These are phyloP conservation scores for Tuta absoluta DNA, from an alignment of 2,888 invertebrate species.

Conservation along the genomic window DNA sequence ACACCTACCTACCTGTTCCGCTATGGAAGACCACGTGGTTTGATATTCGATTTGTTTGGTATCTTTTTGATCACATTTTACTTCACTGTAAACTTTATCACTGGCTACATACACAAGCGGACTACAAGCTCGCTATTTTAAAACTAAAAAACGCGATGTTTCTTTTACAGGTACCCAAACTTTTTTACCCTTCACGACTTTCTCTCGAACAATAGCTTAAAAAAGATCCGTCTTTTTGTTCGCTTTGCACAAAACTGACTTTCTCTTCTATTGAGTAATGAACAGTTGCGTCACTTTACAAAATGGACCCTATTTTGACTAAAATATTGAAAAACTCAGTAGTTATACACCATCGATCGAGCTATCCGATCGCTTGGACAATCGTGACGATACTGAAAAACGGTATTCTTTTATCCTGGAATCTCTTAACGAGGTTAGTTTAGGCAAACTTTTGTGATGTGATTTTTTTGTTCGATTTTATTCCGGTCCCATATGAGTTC, in stretches of 20 bases:
- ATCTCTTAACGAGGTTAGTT: constrained; percentile 81
- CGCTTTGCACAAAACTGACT: constrained; percentile 57
- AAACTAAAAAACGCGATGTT: constrained; percentile 71
- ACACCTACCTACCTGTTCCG: constrained; percentile 43
- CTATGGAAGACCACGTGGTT: constrained; percentile 12
- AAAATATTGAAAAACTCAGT: constrained; percentile 56
- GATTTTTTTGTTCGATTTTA: constrained; percentile 73
- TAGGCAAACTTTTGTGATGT: constrained; percentile 81
- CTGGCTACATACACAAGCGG: constrained; percentile 55
- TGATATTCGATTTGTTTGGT: background rate
- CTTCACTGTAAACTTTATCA: constrained; percentile 22
- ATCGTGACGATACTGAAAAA: constrained; percentile 80
- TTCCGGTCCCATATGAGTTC: constrained; percentile 73
- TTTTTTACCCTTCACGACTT: constrained; percentile 68
- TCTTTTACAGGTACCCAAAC: constrained; percentile 65
- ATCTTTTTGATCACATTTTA: constrained; percentile 2
- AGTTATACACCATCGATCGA: constrained; percentile 60
- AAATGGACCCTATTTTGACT: constrained; percentile 34
- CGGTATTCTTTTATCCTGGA: constrained; percentile 79
- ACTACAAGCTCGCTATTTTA: constrained; percentile 58
- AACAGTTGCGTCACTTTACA: constrained; percentile 48
- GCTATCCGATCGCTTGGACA: constrained; percentile 77
- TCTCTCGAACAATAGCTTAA: constrained; percentile 69
- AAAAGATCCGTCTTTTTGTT: constrained; percentile 62
- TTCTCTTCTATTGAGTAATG: constrained; percentile 64